Evolutionary conservation across 2,888 invertebrate genomes (phyloP), one percentile per base, ranked within the genome.

Genomic region (Phania funesta): DNA sequence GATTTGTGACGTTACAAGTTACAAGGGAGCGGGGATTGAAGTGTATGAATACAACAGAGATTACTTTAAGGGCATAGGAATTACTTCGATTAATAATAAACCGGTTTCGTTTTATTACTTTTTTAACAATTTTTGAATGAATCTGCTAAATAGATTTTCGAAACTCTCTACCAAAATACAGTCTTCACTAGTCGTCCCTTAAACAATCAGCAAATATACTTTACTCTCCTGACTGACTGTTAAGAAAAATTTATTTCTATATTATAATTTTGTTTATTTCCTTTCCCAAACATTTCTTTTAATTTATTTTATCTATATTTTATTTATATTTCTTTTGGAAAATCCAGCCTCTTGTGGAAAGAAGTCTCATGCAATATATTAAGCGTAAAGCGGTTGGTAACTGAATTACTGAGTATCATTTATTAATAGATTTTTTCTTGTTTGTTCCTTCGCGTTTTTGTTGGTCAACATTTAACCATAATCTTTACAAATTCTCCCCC

Each of bases 361-460:
- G 89, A 84, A 89, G 89, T 85, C 86, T 89, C 70, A 84, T 89
- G 87, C 87, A 89, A 85, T 89, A 89, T 84, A 86, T 89, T 85
- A 89, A 89, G 86, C 86, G 88, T 85, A 89, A 89, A 88, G 85
- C 88, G 89, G 89, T 86, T 85, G 68, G 85, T 85, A 77, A 73
- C 71, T 38, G n/a, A 64, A 44, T 52, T 56, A 70, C 50, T 60
- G 24, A 22, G 44, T 29, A 44, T 48, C 54, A 56, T 80, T 76
- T 76, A 50, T 52, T 67, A 50, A 67, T 75, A 58, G 6, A 44
- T 48, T 62, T 35, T 18, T 50, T 60, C 48, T 18, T 48, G 35
- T 46, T 38, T 4, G 26, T 38, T 73, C 24, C 8, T 24, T 16
- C 24, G 56, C 18, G 35, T 32, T 29, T 44, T 50, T 26, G 22